These are phyloP conservation scores for Pangasius mekongensis DNA, from an alignment of 2,797 vertebrate genomes.

Conservation along the genomic window DNA sequence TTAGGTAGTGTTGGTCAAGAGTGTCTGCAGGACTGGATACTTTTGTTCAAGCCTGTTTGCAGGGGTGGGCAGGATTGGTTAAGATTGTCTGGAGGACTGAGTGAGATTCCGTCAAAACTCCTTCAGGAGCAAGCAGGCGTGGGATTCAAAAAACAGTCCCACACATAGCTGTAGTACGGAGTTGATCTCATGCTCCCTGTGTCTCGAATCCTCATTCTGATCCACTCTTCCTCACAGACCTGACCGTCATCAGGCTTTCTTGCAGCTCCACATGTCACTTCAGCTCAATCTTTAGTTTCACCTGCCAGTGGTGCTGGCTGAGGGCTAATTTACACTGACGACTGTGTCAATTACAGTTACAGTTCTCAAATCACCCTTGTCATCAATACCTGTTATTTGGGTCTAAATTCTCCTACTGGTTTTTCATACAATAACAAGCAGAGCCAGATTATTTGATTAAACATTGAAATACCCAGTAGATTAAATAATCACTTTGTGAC, in stretches of 20 bases:
- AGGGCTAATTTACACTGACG: background rate
- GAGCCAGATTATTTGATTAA: background rate
- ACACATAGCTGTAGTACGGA: background rate
- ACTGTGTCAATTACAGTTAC: background rate
- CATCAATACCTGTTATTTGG: background rate
- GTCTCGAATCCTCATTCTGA: background rate
- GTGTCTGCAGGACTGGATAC: background rate
- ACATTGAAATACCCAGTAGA: background rate
- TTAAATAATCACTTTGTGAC: background rate
- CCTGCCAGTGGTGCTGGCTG: background rate
- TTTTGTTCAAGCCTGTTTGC: background rate
- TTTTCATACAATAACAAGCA: background rate
- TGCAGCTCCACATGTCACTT: constrained; percentile 1
- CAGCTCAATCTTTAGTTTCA: background rate
- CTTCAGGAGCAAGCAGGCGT: background rate
- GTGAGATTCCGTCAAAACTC: background rate
- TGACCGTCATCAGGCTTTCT: background rate
- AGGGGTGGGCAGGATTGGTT: background rate
- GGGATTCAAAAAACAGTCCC: background rate
- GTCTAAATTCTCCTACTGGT: background rate
- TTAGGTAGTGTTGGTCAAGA: background rate
- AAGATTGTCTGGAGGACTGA: background rate
- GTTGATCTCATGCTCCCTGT: background rate
- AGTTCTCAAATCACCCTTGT: background rate
- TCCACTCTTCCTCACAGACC: background rate